Percentiles rank a stretch among this genome's conserved stretches.
Evolutionary conservation across 23 tunicate species (phyloP).

Genomic region (Phallusia fumigata): DNA sequence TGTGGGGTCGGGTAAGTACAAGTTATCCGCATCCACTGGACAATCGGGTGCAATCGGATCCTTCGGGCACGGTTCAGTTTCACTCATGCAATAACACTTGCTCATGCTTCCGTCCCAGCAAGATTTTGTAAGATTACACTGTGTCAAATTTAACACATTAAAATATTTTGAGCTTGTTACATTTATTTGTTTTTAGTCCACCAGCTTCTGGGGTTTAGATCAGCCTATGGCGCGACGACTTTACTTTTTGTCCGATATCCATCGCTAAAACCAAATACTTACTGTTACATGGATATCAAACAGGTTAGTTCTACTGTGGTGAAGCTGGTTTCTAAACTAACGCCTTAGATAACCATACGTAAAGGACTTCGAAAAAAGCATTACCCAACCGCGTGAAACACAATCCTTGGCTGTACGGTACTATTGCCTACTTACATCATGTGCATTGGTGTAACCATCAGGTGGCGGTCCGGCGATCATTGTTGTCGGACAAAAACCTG

Average conservation of each 20-base stretch:
- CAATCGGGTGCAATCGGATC: slow-evolving; percentile 30
- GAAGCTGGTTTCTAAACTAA: too few relatives aligned
- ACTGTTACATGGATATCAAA: too few relatives aligned
- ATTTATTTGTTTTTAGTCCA: too few relatives aligned
- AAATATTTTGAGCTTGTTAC: too few relatives aligned
- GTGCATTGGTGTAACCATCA: slow-evolving; percentile 44
- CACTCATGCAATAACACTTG: slow-evolving; percentile 46
- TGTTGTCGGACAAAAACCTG: slow-evolving; percentile 81
- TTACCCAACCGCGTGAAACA: neutral
- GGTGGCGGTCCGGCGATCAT: slow-evolving; percentile 65
- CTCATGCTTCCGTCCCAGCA: slow-evolving; percentile 65
- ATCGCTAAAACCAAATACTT: too few relatives aligned
- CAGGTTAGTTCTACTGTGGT: too few relatives aligned
- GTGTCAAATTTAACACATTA: neutral
- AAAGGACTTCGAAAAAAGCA: too few relatives aligned
- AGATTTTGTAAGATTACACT: slow-evolving; percentile 37
- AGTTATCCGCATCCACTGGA: neutral
- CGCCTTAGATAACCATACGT: too few relatives aligned
- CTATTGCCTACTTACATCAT: slow-evolving; percentile 40
- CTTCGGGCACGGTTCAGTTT: slow-evolving; percentile 33
- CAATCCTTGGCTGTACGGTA: neutral
- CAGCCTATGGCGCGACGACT: too few relatives aligned
- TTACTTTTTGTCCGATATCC: too few relatives aligned
- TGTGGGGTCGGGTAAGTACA: slow-evolving; percentile 16
- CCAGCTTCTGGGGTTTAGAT: too few relatives aligned